Base-by-base conservation (phyloP, 1,140 invertebrate genomes). In the Bombus pyrosoma region DNA sequence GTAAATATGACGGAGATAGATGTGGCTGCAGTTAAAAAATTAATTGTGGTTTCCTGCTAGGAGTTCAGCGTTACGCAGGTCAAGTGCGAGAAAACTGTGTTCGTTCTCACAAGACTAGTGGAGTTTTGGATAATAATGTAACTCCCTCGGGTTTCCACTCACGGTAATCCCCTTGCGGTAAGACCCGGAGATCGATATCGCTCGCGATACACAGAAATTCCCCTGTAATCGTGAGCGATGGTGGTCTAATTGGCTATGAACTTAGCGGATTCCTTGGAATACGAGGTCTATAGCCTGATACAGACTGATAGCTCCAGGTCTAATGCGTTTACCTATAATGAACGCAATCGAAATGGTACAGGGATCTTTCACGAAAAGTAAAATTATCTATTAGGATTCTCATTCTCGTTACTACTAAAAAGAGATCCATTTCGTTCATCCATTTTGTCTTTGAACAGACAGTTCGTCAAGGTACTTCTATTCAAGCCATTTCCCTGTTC, bases 311-410 rank as follows among this genome's bases (percentile, higher is more conserved):
- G 34, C 34, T n/a, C 28, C 2, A 59, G 6, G 13, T 53, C 32
- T 76, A 76, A 59, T 76, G 53, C 53, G 34, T 59, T 59, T 28
- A 9, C 47, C 53, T 59, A 59, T 76, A 76, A 76, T 34, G 47
- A 76, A 39, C 10, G 28, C 18, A 25, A 76, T 59, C 10, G 37
- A 59, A 53, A 37, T 9, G 34, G 25, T 5, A 39, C 47, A 15
- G 1, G 22, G 25, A 9, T 28, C 47, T n/a, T 6, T 22, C 5
- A 28, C 41, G 39, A 72, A 72, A 25, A 62, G 28, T 62, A 62
- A n/a, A 62, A 13, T 62, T n/a, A 13, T n/a, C 28, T 13, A 15
- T 43, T 15, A n/a, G 9, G 0, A 34, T 32, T 37, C 37, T 39
- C 15, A 28, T 71, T 28, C 25, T 25, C 39, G 37, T 37, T 53